phyloP scores from a whole-genome alignment of 1,140 invertebrate genomes.

The Drosophila tsacasi region DNA sequence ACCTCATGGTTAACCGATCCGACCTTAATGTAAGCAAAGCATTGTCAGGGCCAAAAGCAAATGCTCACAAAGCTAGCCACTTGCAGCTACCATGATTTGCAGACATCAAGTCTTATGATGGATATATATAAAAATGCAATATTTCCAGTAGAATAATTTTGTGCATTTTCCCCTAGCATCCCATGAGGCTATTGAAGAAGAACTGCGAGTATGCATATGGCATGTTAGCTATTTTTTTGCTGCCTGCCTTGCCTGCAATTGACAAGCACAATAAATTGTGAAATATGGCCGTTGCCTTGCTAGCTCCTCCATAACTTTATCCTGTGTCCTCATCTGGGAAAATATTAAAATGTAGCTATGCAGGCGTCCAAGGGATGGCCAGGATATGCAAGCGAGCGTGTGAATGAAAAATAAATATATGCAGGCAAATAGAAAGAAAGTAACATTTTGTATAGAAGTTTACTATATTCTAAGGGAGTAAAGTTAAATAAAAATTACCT shows the following conservation, averaged over 20 bases:
- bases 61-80: conserved; percentile 4
- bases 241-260: conserved; percentile 58
- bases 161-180: conserved; percentile 33
- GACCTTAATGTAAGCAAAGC: neutral
- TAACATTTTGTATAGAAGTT: neutral
- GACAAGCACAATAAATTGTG: conserved; percentile 81
- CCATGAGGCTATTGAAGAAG: conserved; percentile 16
- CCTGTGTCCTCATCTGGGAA: conserved; percentile 17
- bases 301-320: conserved; percentile 19
- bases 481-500: too few relatives aligned
- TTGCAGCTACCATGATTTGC: conserved; percentile 32
- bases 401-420: conserved; percentile 42
- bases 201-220: conserved; percentile 36
- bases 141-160: conserved; percentile 72
- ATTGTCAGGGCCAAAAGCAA: conserved; percentile 22
- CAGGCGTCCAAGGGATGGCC: conserved; percentile 28
- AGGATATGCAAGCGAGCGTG: conserved; percentile 30
- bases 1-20: neutral
- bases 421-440: conserved; percentile 14
- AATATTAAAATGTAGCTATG: conserved; percentile 55
- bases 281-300: conserved; percentile 65
- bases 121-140: conserved; percentile 68
- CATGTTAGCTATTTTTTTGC: conserved; percentile 35
- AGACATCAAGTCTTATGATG: conserved; percentile 21
- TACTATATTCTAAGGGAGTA: neutral